Conservation (phyloP, 2,113 vertebrate genomes). For the Chunga burmeisteri region DNA sequence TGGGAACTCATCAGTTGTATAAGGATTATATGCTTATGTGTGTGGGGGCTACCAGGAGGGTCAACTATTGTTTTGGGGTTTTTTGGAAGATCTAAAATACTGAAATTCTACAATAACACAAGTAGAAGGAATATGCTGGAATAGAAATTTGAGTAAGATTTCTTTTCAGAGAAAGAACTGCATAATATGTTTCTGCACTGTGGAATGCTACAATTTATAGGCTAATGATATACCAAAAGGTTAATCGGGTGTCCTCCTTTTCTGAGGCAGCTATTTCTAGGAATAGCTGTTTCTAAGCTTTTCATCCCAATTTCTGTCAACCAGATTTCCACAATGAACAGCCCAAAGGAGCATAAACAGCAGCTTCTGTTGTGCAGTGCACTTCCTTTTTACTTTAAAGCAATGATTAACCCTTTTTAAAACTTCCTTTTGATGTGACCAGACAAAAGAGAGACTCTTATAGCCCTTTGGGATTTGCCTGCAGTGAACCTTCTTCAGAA, state of each 20-base stretch:
- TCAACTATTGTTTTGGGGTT: neutral
- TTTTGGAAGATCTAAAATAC: neutral
- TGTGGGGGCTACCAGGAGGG: neutral
- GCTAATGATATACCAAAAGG: neutral
- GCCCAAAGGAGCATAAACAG: conserved; percentile 21
- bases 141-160: neutral
- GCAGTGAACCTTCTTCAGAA: conserved; percentile 16
- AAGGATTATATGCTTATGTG: neutral
- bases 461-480: neutral
- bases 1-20: neutral
- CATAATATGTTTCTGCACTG: neutral
- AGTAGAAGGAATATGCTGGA: neutral
- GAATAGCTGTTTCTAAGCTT: conserved; percentile 13
- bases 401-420: neutral
- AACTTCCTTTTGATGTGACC: conserved; percentile 23
- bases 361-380: conserved; percentile 1
- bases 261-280: neutral
- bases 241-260: neutral
- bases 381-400: conserved; percentile 21
- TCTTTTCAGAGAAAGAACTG: neutral
- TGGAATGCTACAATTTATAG: neutral
- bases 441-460: neutral
- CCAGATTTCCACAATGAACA: neutral
- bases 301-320: conserved; percentile 26
- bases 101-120: neutral